Conservation (phyloP, 2,113 vertebrate genomes). For the Hippocampus zosterae region DNA sequence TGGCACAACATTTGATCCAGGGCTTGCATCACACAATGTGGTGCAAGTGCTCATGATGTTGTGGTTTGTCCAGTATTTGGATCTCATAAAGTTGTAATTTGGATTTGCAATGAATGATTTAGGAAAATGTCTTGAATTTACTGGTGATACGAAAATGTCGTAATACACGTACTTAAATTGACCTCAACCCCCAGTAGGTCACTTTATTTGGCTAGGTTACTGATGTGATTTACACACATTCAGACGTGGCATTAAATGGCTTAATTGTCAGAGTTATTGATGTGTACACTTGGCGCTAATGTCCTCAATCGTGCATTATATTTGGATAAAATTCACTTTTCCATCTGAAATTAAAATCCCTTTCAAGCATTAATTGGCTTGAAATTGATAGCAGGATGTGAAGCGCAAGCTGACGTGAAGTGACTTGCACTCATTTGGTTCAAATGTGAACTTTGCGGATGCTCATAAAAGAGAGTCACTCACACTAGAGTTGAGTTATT, state of each 20-base stretch:
- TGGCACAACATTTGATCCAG: too few species aligned
- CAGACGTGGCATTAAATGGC: slow-evolving; percentile 5
- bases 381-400: slow-evolving; percentile 40
- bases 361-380: slow-evolving; percentile 37
- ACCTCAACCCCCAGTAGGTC: neutral
- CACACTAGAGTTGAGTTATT: slow-evolving; percentile 2
- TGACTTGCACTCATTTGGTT: slow-evolving; percentile 2
- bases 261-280: slow-evolving; percentile 16
- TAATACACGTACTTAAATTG: neutral
- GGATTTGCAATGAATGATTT: too few species aligned
- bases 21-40: too few species aligned
- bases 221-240: slow-evolving; percentile 15
- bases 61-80: too few species aligned
- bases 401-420: slow-evolving; percentile 11
- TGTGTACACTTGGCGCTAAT: neutral
- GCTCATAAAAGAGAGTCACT: neutral
- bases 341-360: slow-evolving; percentile 57
- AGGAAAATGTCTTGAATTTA: neutral
- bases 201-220: slow-evolving; percentile 15
- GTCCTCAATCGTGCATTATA: slow-evolving; percentile 35
- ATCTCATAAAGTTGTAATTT: too few species aligned
- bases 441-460: slow-evolving; percentile 21
- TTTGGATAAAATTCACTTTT: slow-evolving; percentile 62
- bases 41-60: too few species aligned
- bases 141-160: neutral